Evolutionary conservation across 2,113 vertebrate species (phyloP).

Genomic region (Eonycteris spelaea): DNA sequence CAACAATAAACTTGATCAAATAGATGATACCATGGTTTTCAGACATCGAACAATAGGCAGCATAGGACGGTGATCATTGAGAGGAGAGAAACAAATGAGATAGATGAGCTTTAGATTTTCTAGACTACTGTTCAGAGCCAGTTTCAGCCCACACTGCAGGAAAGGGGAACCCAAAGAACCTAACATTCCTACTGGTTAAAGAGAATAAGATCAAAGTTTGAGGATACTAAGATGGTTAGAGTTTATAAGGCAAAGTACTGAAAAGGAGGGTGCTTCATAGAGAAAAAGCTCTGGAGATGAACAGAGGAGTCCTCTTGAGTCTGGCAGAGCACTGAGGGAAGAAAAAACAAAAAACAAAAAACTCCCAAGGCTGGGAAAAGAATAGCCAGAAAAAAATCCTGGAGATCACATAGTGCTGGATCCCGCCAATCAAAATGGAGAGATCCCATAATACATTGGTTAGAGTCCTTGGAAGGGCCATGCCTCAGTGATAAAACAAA

Average conservation of each 20-base stretch:
- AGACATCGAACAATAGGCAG: background rate
- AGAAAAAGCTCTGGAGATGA: background rate
- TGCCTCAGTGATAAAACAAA: background rate
- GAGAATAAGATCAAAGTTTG: background rate
- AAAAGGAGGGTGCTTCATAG: background rate
- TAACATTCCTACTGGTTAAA: background rate
- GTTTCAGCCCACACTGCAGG: background rate
- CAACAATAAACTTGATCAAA: background rate
- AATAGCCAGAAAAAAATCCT: background rate
- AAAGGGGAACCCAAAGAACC: background rate
- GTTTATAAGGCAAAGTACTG: background rate
- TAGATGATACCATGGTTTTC: background rate
- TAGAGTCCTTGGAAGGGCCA: background rate
- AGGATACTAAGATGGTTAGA: background rate
- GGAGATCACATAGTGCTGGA: background rate
- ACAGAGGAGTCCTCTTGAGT: background rate
- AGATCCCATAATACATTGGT: background rate
- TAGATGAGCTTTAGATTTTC: background rate
- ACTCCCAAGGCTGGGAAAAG: background rate
- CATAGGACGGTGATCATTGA: background rate
- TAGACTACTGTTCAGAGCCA: background rate
- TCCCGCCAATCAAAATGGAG: background rate
- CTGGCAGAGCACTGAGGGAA: background rate
- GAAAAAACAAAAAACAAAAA: background rate
- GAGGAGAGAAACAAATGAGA: background rate